A percentile compares a stretch with the other conserved stretches of the same genome.
These are phyloP conservation scores for Sarcophaga subvicina DNA, from an alignment of 2,888 invertebrate species.

Conservation along the genomic window DNA sequence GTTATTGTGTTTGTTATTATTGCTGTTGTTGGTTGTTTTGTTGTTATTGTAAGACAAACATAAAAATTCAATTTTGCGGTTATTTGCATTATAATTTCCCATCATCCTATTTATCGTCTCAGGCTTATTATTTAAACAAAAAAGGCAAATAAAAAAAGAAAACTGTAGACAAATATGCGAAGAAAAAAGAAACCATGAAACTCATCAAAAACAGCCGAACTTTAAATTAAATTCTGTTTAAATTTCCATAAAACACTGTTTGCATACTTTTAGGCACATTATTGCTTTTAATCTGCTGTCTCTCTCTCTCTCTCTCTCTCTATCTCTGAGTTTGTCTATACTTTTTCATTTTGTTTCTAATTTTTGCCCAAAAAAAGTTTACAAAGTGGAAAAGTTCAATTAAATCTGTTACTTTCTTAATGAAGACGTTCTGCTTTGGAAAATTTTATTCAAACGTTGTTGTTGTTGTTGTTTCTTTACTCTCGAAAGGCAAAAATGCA, in stretches of 20 bases:
- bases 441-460: too few species aligned
- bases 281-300: background rate
- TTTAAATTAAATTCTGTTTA: slow-evolving; percentile 41
- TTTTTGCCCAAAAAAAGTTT: slow-evolving; percentile 29
- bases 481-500: too few species aligned
- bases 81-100: slow-evolving; percentile 44
- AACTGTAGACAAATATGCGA: too few species aligned
- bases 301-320: too few species aligned
- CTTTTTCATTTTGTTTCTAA: background rate
- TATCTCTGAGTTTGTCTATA: too few species aligned
- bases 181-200: too few species aligned
- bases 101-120: slow-evolving; percentile 3
- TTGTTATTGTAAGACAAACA: slow-evolving; percentile 37
- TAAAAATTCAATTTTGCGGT: slow-evolving; percentile 56
- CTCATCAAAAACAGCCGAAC: slow-evolving; percentile 3
- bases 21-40: too few species aligned
- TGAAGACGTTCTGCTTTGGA: background rate
- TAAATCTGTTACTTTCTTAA: slow-evolving; percentile 25
- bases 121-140: background rate
- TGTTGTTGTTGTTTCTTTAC: too few species aligned
- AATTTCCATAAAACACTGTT: slow-evolving; percentile 39
- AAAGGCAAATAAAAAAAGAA: background rate
- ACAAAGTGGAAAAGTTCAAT: slow-evolving; percentile 43
- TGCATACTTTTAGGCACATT: slow-evolving; percentile 35
- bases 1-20: background rate